Base-by-base conservation (phyloP, 2,113 vertebrate species). In the Psophia crepitans region DNA sequence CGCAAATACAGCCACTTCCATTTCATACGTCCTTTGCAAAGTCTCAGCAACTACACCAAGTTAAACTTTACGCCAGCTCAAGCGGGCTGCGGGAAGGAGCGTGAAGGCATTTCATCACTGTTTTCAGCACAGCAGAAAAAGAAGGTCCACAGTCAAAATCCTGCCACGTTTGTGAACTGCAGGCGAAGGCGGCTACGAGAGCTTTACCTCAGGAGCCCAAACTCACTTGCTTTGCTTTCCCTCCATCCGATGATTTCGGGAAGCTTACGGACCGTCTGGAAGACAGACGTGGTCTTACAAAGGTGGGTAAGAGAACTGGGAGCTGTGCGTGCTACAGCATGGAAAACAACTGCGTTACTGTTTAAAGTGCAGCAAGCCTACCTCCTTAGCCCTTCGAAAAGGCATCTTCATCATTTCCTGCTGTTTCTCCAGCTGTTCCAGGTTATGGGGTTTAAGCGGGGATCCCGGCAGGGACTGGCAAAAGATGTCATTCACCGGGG, bases 401-500 rank as follows among this genome's bases (percentile, higher is more conserved):
- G 99, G 98, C 48, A 99, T 98, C 89, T 98, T 99, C 41, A 99
- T 96, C 82, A 98, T 98, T 95, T 99, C 99, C 93, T 99, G 99
- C 95, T 99, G 99, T 54, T 98, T 98, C 84, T 99, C 99, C 97
- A 99, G 81, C 95, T 99, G 98, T 27, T 98, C 93, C 80, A 99
- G 98, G 56, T 98, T 98, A 78, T 98, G 98, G 57, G 99, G 99
- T 68, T 98, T 99, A 63, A 99, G 97, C 22, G 99, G 99, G 23
- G 99, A 99, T 86, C 99, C 99, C 20, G 98, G 97, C 95, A 99
- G 95, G 63, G 99, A 99, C 75, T 99, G 99, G 98, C 99, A 99
- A 97, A 99, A 99, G 96, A 99, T 99, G 98, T 99, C 98, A 68
- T 99, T 99, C 91, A 99, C 99, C 5, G 99, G 99, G 53, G 99